Evolutionary conservation across 1,140 invertebrate genomes (phyloP).

Genomic region (Sitophilus oryzae): DNA sequence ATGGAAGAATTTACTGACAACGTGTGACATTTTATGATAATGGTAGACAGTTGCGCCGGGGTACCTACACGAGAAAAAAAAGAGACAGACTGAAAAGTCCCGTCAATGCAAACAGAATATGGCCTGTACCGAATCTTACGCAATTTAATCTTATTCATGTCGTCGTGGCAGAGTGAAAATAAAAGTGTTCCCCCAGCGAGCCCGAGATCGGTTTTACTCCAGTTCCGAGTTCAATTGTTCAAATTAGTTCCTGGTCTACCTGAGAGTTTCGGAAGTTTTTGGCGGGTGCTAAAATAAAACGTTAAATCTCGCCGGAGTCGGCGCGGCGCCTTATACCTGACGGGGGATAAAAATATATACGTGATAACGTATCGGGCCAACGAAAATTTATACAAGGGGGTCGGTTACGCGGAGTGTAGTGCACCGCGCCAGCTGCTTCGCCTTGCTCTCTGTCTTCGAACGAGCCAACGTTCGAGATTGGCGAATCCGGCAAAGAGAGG

Average conservation of each 20-base stretch:
- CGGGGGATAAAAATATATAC: constrained; percentile 23
- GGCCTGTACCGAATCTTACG: constrained; percentile 2
- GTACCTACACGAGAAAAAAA: background rate
- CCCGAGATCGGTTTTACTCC: constrained; percentile 15
- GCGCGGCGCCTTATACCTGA: constrained; percentile 18
- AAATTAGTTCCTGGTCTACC: constrained; percentile 27
- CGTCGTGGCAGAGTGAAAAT: constrained; percentile 12
- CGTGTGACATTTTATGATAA: background rate
- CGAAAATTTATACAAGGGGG: constrained; percentile 25
- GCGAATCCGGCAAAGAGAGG: constrained; percentile 24
- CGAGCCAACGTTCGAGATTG: constrained; percentile 24
- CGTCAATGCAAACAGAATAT: no score
- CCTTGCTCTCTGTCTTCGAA: constrained; percentile 17
- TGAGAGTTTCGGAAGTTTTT: constrained; percentile 23
- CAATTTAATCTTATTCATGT: constrained; percentile 27
- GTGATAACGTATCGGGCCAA: constrained; percentile 24
- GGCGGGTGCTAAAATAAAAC: constrained; percentile 27
- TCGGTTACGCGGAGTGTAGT: constrained; percentile 17
- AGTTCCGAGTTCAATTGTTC: constrained; percentile 23
- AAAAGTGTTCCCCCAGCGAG: constrained; percentile 16
- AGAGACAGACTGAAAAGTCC: no score
- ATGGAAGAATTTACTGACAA: background rate
- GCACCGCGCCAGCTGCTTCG: constrained; percentile 14
- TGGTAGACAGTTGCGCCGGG: background rate
- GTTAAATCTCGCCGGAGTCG: constrained; percentile 16